These are phyloP conservation scores for Muntiacus reevesi DNA, from an alignment of 2,113 vertebrate genomes.

Conservation along the genomic window DNA sequence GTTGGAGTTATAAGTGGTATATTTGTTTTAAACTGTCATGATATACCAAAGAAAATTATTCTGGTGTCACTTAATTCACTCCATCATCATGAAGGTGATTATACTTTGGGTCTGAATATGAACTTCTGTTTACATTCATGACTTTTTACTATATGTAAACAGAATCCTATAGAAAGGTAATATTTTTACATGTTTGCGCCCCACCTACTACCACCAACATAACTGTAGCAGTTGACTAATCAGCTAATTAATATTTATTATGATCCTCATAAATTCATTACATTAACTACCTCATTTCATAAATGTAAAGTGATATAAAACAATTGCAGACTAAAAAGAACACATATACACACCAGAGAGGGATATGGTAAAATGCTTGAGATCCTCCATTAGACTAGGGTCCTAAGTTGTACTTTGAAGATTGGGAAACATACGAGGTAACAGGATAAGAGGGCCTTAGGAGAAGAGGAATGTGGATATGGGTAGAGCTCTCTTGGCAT, in stretches of 20 bases:
- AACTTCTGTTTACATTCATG: not conserved
- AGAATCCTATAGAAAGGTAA: not conserved
- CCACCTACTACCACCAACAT: not conserved
- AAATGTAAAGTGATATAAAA: not conserved
- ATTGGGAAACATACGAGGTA: not conserved
- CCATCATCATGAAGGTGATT: not conserved
- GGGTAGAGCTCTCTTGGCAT: too few relatives aligned
- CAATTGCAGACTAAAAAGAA: not conserved
- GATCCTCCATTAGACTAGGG: not conserved
- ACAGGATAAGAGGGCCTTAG: not conserved
- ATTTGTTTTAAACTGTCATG: not conserved
- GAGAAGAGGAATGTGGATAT: not conserved
- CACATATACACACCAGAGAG: not conserved
- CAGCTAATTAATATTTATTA: slow-evolving; percentile 22
- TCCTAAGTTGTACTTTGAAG: not conserved
- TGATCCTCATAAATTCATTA: not conserved
- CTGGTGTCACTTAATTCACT: not conserved
- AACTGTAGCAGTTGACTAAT: not conserved
- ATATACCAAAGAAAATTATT: not conserved
- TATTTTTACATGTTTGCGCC: not conserved
- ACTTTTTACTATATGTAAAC: not conserved
- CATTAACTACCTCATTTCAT: not conserved
- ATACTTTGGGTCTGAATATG: not conserved
- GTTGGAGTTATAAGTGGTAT: not conserved
- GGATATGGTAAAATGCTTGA: not conserved